Percentiles rank a stretch among this genome's conserved stretches.
These are phyloP conservation scores for Harpagifer antarcticus DNA, from an alignment of 2,797 vertebrate species.

Conservation along the genomic window DNA sequence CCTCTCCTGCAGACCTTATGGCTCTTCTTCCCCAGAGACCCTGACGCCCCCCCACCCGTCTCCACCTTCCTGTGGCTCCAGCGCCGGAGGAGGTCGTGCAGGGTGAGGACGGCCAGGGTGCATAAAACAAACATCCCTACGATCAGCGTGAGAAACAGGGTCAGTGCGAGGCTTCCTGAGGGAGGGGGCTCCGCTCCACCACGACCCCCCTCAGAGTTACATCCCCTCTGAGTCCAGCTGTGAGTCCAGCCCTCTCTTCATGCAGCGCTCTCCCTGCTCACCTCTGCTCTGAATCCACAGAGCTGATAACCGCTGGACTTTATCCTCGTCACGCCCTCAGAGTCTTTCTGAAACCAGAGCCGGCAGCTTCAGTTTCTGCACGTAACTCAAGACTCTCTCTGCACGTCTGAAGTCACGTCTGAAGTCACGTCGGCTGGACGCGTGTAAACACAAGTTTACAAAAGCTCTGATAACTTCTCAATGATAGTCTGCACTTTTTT, in stretches of 20 bases:
- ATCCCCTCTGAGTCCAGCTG: too few relatives aligned
- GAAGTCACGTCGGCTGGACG: background rate
- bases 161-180: background rate
- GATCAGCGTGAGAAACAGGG: too few relatives aligned
- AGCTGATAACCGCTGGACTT: constrained; percentile 53
- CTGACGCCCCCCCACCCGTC: background rate
- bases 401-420: background rate
- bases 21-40: constrained; percentile 1
- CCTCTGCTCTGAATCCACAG: constrained; percentile 34
- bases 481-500: too few relatives aligned
- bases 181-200: background rate
- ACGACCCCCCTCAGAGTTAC: too few relatives aligned
- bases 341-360: constrained; percentile 46
- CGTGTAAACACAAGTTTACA: background rate
- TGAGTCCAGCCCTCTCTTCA: too few relatives aligned
- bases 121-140: constrained; percentile 76
- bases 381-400: constrained; percentile 27
- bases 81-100: constrained; percentile 75
- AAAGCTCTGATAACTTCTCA: background rate
- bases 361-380: constrained; percentile 24
- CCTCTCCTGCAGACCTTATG: background rate
- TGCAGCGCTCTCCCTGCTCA: background rate
- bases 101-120: constrained; percentile 76
- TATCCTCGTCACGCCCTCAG: constrained; percentile 55
- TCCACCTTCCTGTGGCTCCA: constrained; percentile 22